Evolutionary conservation across 2,797 vertebrate genomes (phyloP).

Genomic region (Phaenicophaeus curvirostris): DNA sequence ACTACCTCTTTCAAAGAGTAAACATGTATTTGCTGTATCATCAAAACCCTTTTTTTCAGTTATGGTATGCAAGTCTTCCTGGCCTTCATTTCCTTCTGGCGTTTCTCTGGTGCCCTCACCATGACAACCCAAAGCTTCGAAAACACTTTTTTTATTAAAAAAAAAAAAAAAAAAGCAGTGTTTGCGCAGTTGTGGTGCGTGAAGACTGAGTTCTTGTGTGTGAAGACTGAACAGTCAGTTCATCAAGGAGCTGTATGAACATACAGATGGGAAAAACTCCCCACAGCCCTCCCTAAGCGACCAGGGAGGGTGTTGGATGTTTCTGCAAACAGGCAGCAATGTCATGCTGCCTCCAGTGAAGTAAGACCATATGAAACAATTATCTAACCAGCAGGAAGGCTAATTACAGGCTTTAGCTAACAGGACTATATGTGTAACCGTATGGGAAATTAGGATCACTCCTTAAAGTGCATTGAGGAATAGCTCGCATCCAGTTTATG

Average conservation of each 20-base stretch:
- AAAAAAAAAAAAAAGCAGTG: background rate
- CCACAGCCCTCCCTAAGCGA: fast-evolving
- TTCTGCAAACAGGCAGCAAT: background rate
- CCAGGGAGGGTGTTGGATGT: background rate
- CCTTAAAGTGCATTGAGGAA: background rate
- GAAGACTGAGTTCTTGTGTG: background rate
- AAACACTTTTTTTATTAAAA: background rate
- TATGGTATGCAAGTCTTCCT: background rate
- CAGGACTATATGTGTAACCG: background rate
- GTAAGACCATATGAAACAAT: background rate
- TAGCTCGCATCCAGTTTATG: background rate
- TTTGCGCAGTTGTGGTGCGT: background rate
- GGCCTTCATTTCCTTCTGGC: background rate
- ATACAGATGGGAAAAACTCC: background rate
- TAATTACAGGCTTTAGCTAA: background rate
- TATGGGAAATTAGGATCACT: background rate
- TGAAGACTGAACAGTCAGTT: background rate
- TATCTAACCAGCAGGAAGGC: background rate
- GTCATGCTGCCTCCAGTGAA: background rate
- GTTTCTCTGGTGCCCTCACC: background rate
- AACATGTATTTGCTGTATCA: background rate
- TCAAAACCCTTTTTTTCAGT: background rate
- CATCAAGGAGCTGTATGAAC: background rate
- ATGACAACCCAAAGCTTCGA: background rate
- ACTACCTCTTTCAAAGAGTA: background rate